phyloP scores from a whole-genome alignment of 2,888 invertebrate genomes.

The Oxyteleia sp. region DNA sequence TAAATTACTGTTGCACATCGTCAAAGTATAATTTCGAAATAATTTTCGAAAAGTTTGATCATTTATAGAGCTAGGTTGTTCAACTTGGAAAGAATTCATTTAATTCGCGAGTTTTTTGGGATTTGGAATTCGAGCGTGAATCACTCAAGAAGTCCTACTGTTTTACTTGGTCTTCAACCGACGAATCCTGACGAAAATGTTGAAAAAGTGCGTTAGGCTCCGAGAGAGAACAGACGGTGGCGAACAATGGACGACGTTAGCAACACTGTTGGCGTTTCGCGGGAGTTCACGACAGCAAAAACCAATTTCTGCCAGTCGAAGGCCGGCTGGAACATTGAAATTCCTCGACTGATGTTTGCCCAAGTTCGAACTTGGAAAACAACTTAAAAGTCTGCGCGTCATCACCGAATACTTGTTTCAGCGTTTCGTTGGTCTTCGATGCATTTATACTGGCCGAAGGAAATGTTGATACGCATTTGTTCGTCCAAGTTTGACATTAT shows the following conservation, averaged over 20 bases:
- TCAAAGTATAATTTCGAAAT: too few relatives aligned
- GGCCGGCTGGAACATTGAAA: slow-evolving; percentile 48
- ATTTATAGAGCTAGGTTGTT: too few relatives aligned
- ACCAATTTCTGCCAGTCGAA: slow-evolving; percentile 61
- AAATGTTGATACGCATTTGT: slow-evolving; percentile 36
- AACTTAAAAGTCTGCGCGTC: slow-evolving; percentile 52
- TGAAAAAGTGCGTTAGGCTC: slow-evolving; percentile 47
- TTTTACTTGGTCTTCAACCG: slow-evolving; percentile 43
- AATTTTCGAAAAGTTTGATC: too few relatives aligned
- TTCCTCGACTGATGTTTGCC: slow-evolving; percentile 54
- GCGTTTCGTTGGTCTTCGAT: slow-evolving; percentile 29
- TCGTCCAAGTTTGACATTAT: slow-evolving; percentile 25
- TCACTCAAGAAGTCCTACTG: slow-evolving; percentile 22
- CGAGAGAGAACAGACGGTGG: slow-evolving; percentile 13
- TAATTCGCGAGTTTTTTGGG: slow-evolving; percentile 1
- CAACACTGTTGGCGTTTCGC: slow-evolving; percentile 52
- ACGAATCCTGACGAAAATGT: slow-evolving; percentile 13
- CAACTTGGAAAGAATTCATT: not conserved
- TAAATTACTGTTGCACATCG: too few relatives aligned
- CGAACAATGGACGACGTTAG: slow-evolving; percentile 37
- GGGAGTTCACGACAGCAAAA: slow-evolving; percentile 57
- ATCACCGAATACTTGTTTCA: slow-evolving; percentile 47
- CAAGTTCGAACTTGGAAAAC: slow-evolving; percentile 61
- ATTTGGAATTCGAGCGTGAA: slow-evolving; percentile 12
- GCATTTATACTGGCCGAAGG: slow-evolving; percentile 27